A percentile compares a stretch with the other conserved stretches of the same genome.
phyloP scores from a whole-genome alignment of 2,888 invertebrate genomes.

The Venustoraphidia nigricollis region DNA sequence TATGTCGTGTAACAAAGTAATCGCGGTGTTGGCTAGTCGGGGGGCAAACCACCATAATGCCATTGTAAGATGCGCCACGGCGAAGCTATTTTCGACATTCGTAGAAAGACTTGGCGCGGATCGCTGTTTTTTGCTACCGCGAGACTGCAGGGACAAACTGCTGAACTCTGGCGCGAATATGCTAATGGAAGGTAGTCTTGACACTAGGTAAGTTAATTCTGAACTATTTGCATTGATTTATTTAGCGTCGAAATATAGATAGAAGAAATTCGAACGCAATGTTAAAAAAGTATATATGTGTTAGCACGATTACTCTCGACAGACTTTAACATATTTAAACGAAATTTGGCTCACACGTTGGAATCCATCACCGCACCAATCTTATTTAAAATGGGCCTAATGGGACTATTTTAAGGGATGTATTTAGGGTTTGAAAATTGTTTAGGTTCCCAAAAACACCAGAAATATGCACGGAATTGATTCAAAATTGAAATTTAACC shows the following conservation, averaged over 20 bases:
- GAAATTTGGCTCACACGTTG: too few relatives aligned
- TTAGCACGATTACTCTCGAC: too few relatives aligned
- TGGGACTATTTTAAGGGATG: too few relatives aligned
- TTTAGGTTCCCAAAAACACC: too few relatives aligned
- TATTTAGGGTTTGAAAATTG: too few relatives aligned
- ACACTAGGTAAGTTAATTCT: conserved; percentile 46
- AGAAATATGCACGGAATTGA: too few relatives aligned
- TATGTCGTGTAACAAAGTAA: conserved; percentile 44
- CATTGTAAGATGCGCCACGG: conserved; percentile 70
- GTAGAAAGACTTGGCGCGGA: conserved; percentile 61
- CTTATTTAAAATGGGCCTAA: too few relatives aligned
- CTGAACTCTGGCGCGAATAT: conserved; percentile 69
- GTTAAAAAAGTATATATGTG: too few relatives aligned
- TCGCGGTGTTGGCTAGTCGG: conserved; percentile 46
- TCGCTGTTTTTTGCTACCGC: conserved; percentile 51
- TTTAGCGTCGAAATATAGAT: neutral
- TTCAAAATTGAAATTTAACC: too few relatives aligned
- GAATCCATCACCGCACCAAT: too few relatives aligned
- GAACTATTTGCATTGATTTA: neutral
- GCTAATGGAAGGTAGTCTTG: conserved; percentile 71
- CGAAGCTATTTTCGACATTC: conserved; percentile 56
- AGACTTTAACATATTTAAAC: too few relatives aligned
- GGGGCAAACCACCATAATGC: conserved; percentile 76
- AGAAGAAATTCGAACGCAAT: too few relatives aligned
- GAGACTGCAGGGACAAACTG: conserved; percentile 66